These are phyloP conservation scores for Pseudopleuronectes americanus DNA, from an alignment of 2,797 vertebrate genomes.

Conservation along the genomic window DNA sequence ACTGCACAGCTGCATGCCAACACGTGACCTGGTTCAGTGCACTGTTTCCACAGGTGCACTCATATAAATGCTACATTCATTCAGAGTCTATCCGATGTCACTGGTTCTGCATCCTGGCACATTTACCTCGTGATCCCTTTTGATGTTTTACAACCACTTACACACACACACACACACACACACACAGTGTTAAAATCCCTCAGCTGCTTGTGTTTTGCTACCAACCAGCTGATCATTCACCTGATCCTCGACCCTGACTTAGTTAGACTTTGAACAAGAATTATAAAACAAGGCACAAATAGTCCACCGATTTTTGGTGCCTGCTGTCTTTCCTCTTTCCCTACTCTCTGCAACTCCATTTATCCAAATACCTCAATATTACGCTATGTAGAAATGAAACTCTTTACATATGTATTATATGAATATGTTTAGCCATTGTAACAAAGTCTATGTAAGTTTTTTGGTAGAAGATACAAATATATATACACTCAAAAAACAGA, in stretches of 20 bases:
- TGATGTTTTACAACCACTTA: neutral
- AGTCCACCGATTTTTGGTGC: neutral
- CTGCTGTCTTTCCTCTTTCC: neutral
- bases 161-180: too few relatives aligned
- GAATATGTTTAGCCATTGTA: too few relatives aligned
- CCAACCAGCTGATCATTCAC: constrained; percentile 29
- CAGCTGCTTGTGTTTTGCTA: neutral
- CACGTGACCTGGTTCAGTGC: too few relatives aligned
- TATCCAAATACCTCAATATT: too few relatives aligned
- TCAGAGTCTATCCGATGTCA: neutral
- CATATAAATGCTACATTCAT: too few relatives aligned
- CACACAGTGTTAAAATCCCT: neutral
- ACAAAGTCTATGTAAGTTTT: too few relatives aligned
- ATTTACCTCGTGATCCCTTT: neutral
- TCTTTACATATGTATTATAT: neutral
- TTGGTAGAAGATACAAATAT: too few relatives aligned
- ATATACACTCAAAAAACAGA: neutral
- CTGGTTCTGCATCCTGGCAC: neutral
- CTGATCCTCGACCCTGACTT: neutral
- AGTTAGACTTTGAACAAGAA: constrained; percentile 21
- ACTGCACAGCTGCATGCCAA: too few relatives aligned
- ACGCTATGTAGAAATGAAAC: neutral
- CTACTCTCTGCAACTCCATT: too few relatives aligned
- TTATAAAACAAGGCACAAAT: neutral
- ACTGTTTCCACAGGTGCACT: too few relatives aligned